Evolutionary conservation across 2,888 invertebrate genomes (phyloP).

Genomic region (Lucinisca nassula): DNA sequence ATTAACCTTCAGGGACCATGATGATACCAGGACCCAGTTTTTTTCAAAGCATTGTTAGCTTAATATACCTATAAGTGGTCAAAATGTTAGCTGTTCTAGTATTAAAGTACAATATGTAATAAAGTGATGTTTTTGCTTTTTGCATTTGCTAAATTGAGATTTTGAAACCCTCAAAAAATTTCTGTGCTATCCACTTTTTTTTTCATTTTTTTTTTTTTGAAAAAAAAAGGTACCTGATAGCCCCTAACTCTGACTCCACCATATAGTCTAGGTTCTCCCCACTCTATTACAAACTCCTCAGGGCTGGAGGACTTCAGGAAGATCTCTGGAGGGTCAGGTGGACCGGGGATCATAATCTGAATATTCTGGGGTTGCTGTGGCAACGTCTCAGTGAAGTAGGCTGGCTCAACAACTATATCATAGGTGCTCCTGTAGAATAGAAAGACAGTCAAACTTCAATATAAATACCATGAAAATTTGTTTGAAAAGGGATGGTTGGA

Average conservation of each 20-base stretch:
- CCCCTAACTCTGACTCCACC: constrained; percentile 86
- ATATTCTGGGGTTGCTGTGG: constrained; percentile 82
- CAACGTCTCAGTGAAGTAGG: constrained; percentile 82
- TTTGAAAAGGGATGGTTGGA: too few species aligned
- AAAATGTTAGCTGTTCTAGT: too few species aligned
- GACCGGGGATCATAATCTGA: constrained; percentile 87
- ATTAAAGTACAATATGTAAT: too few species aligned
- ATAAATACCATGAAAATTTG: too few species aligned
- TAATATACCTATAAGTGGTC: too few species aligned
- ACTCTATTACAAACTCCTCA: constrained; percentile 87
- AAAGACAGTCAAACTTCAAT: not conserved
- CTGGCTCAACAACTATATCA: constrained; percentile 85
- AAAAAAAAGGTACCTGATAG: constrained; percentile 80
- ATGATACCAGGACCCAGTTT: too few species aligned
- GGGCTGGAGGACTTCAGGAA: constrained; percentile 83
- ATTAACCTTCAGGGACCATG: too few species aligned
- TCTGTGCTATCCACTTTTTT: too few species aligned
- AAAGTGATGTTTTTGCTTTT: too few species aligned
- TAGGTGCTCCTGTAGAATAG: constrained; percentile 81
- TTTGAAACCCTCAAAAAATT: too few species aligned
- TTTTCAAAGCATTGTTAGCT: too few species aligned
- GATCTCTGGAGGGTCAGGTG: constrained; percentile 87
- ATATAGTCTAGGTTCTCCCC: constrained; percentile 87
- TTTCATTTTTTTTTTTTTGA: not conserved
- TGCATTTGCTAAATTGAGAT: too few species aligned